Percentiles rank a stretch among this genome's conserved stretches.
phyloP scores from a whole-genome alignment of 2,797 vertebrate species.

The Arrhamphus sclerolepis region DNA sequence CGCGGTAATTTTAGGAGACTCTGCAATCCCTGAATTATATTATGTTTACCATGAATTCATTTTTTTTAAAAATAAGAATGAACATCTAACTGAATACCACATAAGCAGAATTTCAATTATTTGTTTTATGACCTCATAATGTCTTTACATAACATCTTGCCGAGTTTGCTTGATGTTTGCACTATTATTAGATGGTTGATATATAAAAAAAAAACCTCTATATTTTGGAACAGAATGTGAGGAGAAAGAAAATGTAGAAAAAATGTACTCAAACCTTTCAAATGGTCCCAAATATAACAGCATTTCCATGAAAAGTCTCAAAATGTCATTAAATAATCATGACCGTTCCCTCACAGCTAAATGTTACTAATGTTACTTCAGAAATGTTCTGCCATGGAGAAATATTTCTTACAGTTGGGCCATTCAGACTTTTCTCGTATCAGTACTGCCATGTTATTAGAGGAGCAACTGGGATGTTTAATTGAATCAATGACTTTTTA shows the following conservation, averaged over 20 bases:
- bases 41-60: slow-evolving; percentile 6
- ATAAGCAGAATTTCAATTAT: slow-evolving; percentile 9
- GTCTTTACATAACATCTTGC: slow-evolving; percentile 1
- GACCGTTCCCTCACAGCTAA: slow-evolving; percentile 11
- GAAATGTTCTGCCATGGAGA: slow-evolving; percentile 10
- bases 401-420: slow-evolving; percentile 19
- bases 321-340: slow-evolving; percentile 14
- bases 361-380: slow-evolving; percentile 19
- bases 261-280: slow-evolving; percentile 4
- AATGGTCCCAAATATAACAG: background rate
- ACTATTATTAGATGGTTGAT: slow-evolving; percentile 6
- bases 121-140: slow-evolving; percentile 3
- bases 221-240: slow-evolving; percentile 12
- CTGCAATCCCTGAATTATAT: slow-evolving; percentile 1
- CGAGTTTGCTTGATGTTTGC: background rate
- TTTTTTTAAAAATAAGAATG: background rate
- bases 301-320: slow-evolving; percentile 10
- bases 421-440: slow-evolving; percentile 13
- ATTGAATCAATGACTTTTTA: slow-evolving; percentile 54
- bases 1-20: slow-evolving; percentile 9
- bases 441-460: slow-evolving; percentile 28
- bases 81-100: background rate
- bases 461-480: slow-evolving; percentile 39
- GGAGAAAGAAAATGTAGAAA: background rate
- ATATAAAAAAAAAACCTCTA: slow-evolving; percentile 3